Conservation (phyloP, 2,888 invertebrate species). For the Drosophila fulvimacula region DNA sequence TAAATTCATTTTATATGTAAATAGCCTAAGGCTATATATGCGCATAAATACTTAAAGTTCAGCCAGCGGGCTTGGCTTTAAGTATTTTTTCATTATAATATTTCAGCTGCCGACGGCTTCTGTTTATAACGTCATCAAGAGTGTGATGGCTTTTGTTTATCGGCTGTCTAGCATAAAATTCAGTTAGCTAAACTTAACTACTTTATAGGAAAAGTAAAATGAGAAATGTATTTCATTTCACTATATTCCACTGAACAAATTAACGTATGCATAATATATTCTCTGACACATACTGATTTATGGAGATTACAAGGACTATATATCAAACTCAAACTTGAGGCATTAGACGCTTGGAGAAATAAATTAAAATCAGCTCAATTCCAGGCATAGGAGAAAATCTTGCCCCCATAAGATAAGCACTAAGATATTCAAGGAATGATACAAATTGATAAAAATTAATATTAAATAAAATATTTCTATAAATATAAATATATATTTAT, state of each 20-base stretch:
- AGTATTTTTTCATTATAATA: not conserved
- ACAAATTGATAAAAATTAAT: not conserved
- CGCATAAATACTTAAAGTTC: not conserved
- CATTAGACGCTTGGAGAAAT: not conserved
- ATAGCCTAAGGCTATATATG: not conserved
- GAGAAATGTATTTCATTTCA: not conserved
- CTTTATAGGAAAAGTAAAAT: not conserved
- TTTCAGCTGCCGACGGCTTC: not conserved
- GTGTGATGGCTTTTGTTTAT: not conserved
- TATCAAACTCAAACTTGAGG: slow-evolving; percentile 1
- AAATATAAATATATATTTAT: too few species aligned
- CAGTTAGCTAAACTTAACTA: not conserved
- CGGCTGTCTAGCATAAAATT: not conserved
- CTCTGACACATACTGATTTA: slow-evolving; percentile 1
- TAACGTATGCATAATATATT: not conserved
- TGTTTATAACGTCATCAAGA: not conserved
- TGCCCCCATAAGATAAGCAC: not conserved
- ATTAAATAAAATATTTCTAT: not conserved
- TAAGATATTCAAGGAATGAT: not conserved
- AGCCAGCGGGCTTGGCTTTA: not conserved
- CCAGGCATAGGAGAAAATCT: not conserved
- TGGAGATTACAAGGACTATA: slow-evolving; percentile 1
- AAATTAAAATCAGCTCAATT: slow-evolving; percentile 1
- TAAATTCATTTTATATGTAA: not conserved
- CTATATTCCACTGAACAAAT: not conserved